Evolutionary conservation across 2,888 invertebrate genomes (phyloP).

Genomic region (Ctenicera cuprea): DNA sequence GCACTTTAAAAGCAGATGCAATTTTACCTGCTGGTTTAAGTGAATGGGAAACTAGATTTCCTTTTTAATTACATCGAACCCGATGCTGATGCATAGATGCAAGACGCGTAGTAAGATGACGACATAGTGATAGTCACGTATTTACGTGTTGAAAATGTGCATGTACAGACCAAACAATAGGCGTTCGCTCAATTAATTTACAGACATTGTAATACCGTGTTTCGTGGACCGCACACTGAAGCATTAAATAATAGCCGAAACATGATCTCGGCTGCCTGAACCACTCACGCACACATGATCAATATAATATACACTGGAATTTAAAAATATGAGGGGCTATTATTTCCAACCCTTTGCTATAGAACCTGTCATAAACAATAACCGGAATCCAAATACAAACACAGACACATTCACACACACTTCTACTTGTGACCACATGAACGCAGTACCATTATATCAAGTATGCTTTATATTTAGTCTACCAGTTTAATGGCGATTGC

Average conservation of each 20-base stretch:
- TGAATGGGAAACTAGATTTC: not conserved
- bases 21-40: not conserved
- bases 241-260: conserved; percentile 57
- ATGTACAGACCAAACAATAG: conserved; percentile 51
- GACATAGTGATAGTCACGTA: not conserved
- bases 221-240: conserved; percentile 51
- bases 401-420: conserved; percentile 40
- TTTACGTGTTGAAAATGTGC: conserved; percentile 33
- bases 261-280: conserved; percentile 55
- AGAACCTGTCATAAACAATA: conserved; percentile 63
- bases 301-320: conserved; percentile 60
- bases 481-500: conserved; percentile 30
- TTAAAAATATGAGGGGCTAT: conserved; percentile 63
- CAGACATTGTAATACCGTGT: conserved; percentile 53
- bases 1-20: conserved; percentile 19
- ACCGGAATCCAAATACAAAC: conserved; percentile 56
- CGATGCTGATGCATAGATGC: not conserved
- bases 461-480: conserved; percentile 24
- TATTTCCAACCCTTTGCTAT: conserved; percentile 61
- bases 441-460: conserved; percentile 44
- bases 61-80: conserved; percentile 16
- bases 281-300: conserved; percentile 56
- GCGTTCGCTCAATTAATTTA: conserved; percentile 55
- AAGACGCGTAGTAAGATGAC: not conserved
- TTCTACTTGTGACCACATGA: conserved; percentile 46